Base-by-base conservation (phyloP, 2,888 invertebrate species). In the Drosophila infuscata region DNA sequence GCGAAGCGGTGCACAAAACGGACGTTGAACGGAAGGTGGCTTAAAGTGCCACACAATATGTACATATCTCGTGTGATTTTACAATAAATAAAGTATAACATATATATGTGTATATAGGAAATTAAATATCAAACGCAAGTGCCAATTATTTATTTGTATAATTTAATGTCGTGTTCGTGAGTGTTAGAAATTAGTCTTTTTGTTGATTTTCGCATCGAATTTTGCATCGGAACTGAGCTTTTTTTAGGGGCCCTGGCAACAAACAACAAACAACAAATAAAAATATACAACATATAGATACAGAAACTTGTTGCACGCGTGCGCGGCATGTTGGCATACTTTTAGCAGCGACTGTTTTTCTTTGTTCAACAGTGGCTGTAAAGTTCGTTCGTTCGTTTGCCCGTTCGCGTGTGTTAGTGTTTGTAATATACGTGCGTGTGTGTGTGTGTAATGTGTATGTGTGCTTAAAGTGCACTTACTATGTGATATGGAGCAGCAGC, bases 1-100 rank as follows among this genome's bases (percentile, higher is more conserved):
- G 86, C 84, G 89, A 88, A 91, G 81, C 92, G 91, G 88, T 90
- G 88, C 81, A 80, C 83, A 86, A 87, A 84, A 84, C 91, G 83
- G 91, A 84, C 91, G 92, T 91, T 70, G 72, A 84, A 80, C 89
- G 90, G 89, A 88, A 89, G 68, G 68, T 79, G 83, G 63, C 41
- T 46, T 25, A 62, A 74, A 76, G 54, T 60, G 63, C 30, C 65
- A 29, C 36, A 46, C 17, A 53, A 64, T 15, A 61, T 51, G 29
- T 7, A 70, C 25, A 62, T 56, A 60, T 61, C 48, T 51, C 71
- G 69, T 59, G 69, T 52, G 36, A 59, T 52, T 51, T 60, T 20
- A 43, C 32, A 43, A 36, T 61, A 61, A 38, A 32, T 48, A 11
- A 65, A 65, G 32, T 38, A 51, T 66, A 65, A 67, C 32, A 60